Evolutionary conservation across 1,140 invertebrate species (phyloP), one percentile per base, ranked within the genome.

Genomic region (Lasaia peninsularis): DNA sequence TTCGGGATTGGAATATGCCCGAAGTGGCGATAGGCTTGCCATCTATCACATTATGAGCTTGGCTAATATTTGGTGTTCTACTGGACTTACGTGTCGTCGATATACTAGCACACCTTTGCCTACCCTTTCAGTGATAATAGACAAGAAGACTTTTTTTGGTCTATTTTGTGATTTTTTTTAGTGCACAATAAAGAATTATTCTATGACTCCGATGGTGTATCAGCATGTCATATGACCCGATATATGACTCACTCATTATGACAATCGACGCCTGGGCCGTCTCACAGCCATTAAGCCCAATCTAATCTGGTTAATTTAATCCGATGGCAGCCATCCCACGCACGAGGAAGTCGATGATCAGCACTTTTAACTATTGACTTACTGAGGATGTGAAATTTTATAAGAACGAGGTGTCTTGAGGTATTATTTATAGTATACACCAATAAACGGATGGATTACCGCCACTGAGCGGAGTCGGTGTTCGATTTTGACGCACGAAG

Each of bases 271-370:
- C 75, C 75, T 72, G 44, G 56, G 58, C 49, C 56, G 75, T 73
- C 71, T 71, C 73, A 74, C 71, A 69, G 66, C 64, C 68, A 76
- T 78, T 78, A 76, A 72, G 66, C 54, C 57, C 75, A 78, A 78
- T 78, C 68, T 78, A 75, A 78, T 76, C 73, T 72, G 69, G 73
- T 78, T 78, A 79, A 79, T 74, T 73, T 71, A 79, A 79, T 76
- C 73, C 69, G 16, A 62, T 58, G 60, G 56, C 49, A 28, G 21
- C 12, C 52, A 3, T 40, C 72, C 73, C 72, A 74, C 72, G 73
- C 67, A 52, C 55, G 60, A 79, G 76, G 76, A 79, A 79, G 73
- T 75, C 72, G 63, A 79, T 76, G 66, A 77, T 77, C 69, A 77
- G 67, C 65, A 68, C 69, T 75, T 78, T 73, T 71, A 78, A 72